Base-by-base conservation (phyloP, 2,888 invertebrate species). In the Standfussiana lucernea region DNA sequence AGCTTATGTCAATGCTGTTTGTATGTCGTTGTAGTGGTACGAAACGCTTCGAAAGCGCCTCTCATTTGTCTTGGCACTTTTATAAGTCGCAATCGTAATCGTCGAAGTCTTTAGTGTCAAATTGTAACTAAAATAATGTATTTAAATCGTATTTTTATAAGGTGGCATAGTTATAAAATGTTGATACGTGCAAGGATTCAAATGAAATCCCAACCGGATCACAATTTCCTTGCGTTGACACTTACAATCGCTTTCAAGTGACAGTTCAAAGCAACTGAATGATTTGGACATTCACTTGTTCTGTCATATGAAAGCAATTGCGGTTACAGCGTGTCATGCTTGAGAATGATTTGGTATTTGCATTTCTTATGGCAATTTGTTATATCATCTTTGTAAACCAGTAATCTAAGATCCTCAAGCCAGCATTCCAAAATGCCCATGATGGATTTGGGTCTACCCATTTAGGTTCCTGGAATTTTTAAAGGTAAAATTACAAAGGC, bases 71-170 rank as follows among this genome's bases (percentile, higher is more conserved):
- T 64, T 40, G 21, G 40, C n/a, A 8, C 64, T 8, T 42, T 37
- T 24, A 11, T 62, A 15, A 50, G 24, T 56, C 59, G 42, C 68
- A 50, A 65, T 65, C 6, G 18, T 56, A 53, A 18, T 62, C 68
- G 24, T 42, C 61, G 67, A 32, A 18, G 69, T 76, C 56, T 56
- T 66, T n/a, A 35, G 65, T 77, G 77, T 80, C 80, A 82, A 80
- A 80, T 82, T 81, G 67, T 75, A 80, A 66, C 59, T 18, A 53
- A 72, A 72, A 50, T 13, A 45, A 37, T 59, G 62, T 79, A 79
- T 82, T 76, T 82, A 53, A 56, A 83, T 47, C 62, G 71, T 77
- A 78, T 78, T 80, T 80, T 83, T 80, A 37, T 80, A 83, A 50
- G 42, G 42, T 71, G 3, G 28, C 2, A 15, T 72, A 64, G 79